Base-by-base conservation (phyloP, 2,113 vertebrate species). In the Glaucidium brasilianum region DNA sequence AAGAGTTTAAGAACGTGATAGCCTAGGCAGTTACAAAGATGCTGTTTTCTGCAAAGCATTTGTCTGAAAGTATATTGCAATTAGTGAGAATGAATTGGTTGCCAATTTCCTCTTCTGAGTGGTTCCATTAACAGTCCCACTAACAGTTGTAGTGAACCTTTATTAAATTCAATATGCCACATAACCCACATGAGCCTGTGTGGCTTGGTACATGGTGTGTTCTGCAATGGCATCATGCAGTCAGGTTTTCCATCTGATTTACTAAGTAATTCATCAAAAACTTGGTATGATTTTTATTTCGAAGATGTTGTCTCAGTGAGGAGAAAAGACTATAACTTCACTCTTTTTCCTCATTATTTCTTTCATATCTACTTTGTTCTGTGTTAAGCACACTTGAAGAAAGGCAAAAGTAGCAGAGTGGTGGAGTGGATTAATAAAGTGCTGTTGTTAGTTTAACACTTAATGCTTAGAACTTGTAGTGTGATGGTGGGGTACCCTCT, bases 31-130 rank as follows among this genome's bases (percentile, higher is more conserved):
- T 87, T 94, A 21, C 12, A 43, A 53, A 82, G 45, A 47, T 62
- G 35, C n/a, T 83, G 15, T 53, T 83, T 92, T 84, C 39, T 63
- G 37, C 47, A 86, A 80, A 55, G 26, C 58, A 50, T 83, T 95
- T 90, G 68, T 35, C 59, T 63, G 18, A 2, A 43, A 50, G n/a
- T 85, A 43, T 77, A 55, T 55, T 80, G 55, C 76, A 86, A 67
- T 96, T 97, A 92, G 85, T 71, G 41, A 59, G 41, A 83, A 95
- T 95, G 43, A 95, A 95, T 92, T 92, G 53, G 62, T 90, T 86
- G 76, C 63, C 11, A 37, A n/a, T 95, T 93, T 86, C 39, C 32
- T 76, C 26, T 74, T 37, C 37, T 55, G 23, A 90, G 74, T 71
- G 43, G 41, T 83, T 88, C 90, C 64, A 80, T 96, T 97, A 90